Conservation (phyloP, 2,888 invertebrate species). For the Dasysyrphus albostriatus region DNA sequence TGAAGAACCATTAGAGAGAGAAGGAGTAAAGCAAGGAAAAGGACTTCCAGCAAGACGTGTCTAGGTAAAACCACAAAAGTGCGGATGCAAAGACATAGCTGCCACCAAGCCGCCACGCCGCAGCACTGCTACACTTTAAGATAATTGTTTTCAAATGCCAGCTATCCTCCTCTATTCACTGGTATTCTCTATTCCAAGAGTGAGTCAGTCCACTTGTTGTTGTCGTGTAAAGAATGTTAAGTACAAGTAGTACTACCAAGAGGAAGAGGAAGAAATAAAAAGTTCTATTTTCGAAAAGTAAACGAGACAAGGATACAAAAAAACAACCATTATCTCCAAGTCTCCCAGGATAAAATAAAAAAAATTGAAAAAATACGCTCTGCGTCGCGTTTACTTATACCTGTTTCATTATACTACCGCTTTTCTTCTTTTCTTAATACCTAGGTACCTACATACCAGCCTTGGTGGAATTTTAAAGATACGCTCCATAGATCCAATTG, state of each 20-base stretch:
- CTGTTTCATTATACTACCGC: conserved; percentile 65
- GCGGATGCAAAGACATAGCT: conserved; percentile 22
- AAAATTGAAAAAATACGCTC: conserved; percentile 18
- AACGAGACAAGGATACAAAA: conserved; percentile 12
- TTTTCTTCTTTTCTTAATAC: background rate
- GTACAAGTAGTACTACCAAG: background rate
- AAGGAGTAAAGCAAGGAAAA: background rate
- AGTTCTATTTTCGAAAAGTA: conserved; percentile 41
- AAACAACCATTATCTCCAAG: conserved; percentile 48
- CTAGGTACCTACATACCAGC: background rate
- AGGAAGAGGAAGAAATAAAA: conserved; percentile 1
- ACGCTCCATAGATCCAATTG: conserved; percentile 48
- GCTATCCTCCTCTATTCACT: background rate
- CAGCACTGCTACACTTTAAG: conserved; percentile 40
- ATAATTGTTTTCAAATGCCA: conserved; percentile 61
- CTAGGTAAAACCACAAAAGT: conserved; percentile 27
- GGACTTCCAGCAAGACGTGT: conserved; percentile 1
- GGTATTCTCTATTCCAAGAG: background rate
- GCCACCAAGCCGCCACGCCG: conserved; percentile 21
- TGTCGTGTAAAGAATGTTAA: background rate
- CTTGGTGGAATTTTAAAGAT: conserved; percentile 14
- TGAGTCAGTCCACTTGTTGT: conserved; percentile 44
- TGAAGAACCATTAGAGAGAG: conserved; percentile 36
- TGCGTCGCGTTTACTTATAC: conserved; percentile 50
- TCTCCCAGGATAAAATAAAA: conserved; percentile 39